Conservation (phyloP, 2,797 vertebrate species). For the Scomberomorus guttatus region DNA sequence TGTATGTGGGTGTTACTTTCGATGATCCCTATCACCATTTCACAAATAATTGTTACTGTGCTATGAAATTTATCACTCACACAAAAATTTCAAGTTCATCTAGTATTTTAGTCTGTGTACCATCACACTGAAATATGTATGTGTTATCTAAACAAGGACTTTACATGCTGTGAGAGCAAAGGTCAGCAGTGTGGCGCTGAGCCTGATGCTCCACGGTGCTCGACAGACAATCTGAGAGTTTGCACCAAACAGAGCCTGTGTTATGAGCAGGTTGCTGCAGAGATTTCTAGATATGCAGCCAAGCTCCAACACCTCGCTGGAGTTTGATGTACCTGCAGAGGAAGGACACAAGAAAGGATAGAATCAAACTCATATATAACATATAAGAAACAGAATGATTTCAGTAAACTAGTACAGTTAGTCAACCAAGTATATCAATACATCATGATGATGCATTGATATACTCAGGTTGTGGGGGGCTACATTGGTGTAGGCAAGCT, state of each 20-base stretch:
- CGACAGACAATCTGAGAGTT: not conserved
- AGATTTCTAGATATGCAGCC: conserved; percentile 31
- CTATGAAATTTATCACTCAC: not conserved
- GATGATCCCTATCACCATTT: too few relatives aligned
- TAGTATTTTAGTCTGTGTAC: not conserved
- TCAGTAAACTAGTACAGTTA: not conserved
- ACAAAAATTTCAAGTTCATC: not conserved
- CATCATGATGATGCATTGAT: too few relatives aligned
- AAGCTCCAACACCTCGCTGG: not conserved
- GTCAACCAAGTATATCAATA: too few relatives aligned
- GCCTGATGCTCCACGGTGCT: conserved; percentile 6
- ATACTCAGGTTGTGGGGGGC: too few relatives aligned
- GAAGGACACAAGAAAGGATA: not conserved
- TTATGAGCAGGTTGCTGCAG: not conserved
- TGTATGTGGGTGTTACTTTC: not conserved
- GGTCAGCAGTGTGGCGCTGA: not conserved
- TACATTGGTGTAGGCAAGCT: too few relatives aligned
- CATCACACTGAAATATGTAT: not conserved
- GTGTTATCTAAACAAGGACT: conserved; percentile 16
- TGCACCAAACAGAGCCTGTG: not conserved
- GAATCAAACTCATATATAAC: too few relatives aligned
- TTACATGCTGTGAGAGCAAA: not conserved
- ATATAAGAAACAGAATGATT: not conserved
- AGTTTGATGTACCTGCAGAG: too few relatives aligned
- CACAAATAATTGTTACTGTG: too few relatives aligned